These are phyloP conservation scores for Zaprionus lineosus DNA, from an alignment of 2,888 invertebrate genomes.

Conservation along the genomic window DNA sequence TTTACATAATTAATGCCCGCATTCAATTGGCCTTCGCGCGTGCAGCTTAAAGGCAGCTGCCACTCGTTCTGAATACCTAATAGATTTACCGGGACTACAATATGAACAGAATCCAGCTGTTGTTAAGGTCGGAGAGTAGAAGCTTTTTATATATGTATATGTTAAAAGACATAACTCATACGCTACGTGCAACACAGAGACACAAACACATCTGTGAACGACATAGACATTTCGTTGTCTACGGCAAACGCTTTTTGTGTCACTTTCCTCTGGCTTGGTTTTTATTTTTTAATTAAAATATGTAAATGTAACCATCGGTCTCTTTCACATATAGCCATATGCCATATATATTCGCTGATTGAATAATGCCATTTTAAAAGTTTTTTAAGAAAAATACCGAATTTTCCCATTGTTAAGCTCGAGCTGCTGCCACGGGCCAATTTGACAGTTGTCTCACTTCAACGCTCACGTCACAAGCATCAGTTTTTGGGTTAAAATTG, in stretches of 20 bases:
- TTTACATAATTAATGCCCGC: slow-evolving; percentile 48
- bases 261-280: not conserved
- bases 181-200: slow-evolving; percentile 51
- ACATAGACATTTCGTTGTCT: slow-evolving; percentile 7
- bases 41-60: slow-evolving; percentile 36
- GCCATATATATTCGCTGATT: no score
- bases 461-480: not conserved
- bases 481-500: not conserved
- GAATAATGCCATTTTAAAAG: no score
- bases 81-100: slow-evolving; percentile 9
- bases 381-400: no score
- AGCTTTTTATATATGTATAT: slow-evolving; percentile 4
- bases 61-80: slow-evolving; percentile 45
- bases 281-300: slow-evolving; percentile 72
- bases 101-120: slow-evolving; percentile 14
- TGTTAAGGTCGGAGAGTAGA: no score
- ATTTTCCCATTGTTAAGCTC: slow-evolving; percentile 8
- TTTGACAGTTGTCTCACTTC: slow-evolving; percentile 23
- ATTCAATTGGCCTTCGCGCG: slow-evolving; percentile 18
- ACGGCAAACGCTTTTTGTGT: slow-evolving; percentile 3
- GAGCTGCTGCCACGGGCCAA: slow-evolving; percentile 15
- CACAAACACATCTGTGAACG: no score
- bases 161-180: slow-evolving; percentile 57
- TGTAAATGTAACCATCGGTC: slow-evolving; percentile 48
- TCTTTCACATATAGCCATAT: not conserved